A percentile compares a stretch with the other conserved stretches of the same genome.
Conservation (phyloP, 2,888 invertebrate genomes). For the Anodontia alba region DNA sequence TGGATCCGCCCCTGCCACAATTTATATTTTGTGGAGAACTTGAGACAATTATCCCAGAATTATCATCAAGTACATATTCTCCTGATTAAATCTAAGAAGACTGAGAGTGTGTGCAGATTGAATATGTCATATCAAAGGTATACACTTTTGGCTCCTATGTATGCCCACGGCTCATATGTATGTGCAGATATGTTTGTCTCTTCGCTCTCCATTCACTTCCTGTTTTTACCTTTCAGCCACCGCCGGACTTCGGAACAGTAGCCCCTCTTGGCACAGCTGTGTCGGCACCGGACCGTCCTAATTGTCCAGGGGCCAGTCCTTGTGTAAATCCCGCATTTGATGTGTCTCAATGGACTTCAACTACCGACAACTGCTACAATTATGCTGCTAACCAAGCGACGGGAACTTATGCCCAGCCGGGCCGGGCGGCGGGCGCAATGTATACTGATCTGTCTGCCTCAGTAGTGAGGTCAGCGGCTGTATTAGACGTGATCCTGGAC, state of each 20-base stretch:
- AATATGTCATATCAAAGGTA: too few species aligned
- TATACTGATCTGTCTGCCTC: background rate
- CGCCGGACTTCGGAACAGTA: background rate
- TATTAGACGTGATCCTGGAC: background rate
- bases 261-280: background rate
- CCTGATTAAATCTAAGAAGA: too few species aligned
- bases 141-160: too few species aligned
- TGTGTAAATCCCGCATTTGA: background rate
- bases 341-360: background rate
- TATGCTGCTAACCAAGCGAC: background rate
- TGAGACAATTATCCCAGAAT: too few species aligned
- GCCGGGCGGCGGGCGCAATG: background rate
- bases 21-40: too few species aligned
- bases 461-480: background rate
- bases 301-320: background rate
- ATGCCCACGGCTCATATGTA: too few species aligned
- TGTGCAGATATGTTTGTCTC: too few species aligned
- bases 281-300: background rate
- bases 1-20: too few species aligned
- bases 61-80: too few species aligned
- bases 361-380: conserved; percentile 10
- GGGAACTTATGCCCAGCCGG: conserved; percentile 15
- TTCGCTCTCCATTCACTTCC: too few species aligned
- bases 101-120: too few species aligned
- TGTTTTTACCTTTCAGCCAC: background rate